Evolutionary conservation across 2,888 invertebrate species (phyloP), one percentile per base, ranked within the genome.

Genomic region (Idaea biselata): DNA sequence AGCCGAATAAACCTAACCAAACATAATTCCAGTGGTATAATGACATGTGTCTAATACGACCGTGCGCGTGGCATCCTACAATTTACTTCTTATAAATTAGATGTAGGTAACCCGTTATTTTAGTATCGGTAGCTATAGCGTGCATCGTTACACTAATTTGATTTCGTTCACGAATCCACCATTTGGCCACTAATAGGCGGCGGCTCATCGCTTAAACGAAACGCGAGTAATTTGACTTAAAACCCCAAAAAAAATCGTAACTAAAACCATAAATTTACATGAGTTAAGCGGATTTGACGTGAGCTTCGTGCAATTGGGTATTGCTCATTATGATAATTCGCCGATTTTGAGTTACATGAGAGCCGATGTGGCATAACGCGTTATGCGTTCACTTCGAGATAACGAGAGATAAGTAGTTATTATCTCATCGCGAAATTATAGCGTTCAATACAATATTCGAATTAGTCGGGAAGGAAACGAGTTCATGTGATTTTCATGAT

Each of bases 81-180:
- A 89, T 89, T 91, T 89, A 81, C 81, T 84, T 86, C 81, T 88
- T 89, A 87, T 82, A 86, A 89, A 88, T 90, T 90, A 88, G 89
- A 89, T 79, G 71, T 71, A 89, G 79, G 71, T 71, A 91, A 89
- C 91, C 89, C 88, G 86, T 89, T 87, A 91, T 89, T 87, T 87
- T 74, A 79, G 82, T 87, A 88, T 88, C 86, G 79, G 87, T 88
- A 83, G 90, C 82, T 72, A 68, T 78, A 79, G 90, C 90, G 89
- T 89, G 91, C 83, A 80, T 88, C 86, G 86, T 90, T 89, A 89
- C 84, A 82, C 83, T 91, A 89, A 92, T 91, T 89, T 85, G 85
- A 89, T 89, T 91, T 87, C 82, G 84, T 88, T 86, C 83, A 84
- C 85, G 84, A 86, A 86, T 83, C 79, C 76, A 76, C 88, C 89